phyloP scores from a whole-genome alignment of 2,113 vertebrate species.

The Pogona vitticeps region DNA sequence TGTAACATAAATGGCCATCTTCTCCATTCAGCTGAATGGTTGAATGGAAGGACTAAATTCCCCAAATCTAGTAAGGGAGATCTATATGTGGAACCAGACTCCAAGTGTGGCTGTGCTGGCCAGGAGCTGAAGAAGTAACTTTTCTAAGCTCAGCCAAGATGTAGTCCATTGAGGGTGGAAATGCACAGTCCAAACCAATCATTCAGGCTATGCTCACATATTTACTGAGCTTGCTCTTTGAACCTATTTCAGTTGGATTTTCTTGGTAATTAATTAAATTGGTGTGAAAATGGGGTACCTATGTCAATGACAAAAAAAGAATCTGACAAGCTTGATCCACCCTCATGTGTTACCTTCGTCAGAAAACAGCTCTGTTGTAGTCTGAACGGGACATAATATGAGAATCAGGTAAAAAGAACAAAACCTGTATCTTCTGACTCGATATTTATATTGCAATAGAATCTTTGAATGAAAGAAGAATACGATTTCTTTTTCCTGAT shows the following conservation, averaged over 20 bases:
- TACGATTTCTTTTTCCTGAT: background rate
- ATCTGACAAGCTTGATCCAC: background rate
- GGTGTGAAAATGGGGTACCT: conserved; percentile 15
- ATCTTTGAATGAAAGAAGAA: background rate
- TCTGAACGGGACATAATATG: background rate
- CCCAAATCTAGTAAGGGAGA: no score
- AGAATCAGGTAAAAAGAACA: background rate
- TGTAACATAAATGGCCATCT: no score
- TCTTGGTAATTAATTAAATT: conserved; percentile 24
- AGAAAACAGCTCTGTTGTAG: background rate
- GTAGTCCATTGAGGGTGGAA: background rate
- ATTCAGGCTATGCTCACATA: background rate
- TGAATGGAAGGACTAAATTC: no score
- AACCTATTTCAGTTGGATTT: conserved; percentile 14
- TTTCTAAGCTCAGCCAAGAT: no score
- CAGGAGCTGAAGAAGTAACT: no score
- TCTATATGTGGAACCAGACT: no score
- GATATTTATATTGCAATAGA: no score
- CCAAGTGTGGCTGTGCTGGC: no score
- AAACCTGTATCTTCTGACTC: background rate
- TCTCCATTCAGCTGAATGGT: no score
- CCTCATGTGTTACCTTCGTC: background rate
- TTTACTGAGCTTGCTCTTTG: background rate
- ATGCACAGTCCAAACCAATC: background rate
- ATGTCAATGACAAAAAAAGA: background rate